Evolutionary conservation across 1,140 invertebrate genomes (phyloP).

Genomic region (Zaprionus africanus): DNA sequence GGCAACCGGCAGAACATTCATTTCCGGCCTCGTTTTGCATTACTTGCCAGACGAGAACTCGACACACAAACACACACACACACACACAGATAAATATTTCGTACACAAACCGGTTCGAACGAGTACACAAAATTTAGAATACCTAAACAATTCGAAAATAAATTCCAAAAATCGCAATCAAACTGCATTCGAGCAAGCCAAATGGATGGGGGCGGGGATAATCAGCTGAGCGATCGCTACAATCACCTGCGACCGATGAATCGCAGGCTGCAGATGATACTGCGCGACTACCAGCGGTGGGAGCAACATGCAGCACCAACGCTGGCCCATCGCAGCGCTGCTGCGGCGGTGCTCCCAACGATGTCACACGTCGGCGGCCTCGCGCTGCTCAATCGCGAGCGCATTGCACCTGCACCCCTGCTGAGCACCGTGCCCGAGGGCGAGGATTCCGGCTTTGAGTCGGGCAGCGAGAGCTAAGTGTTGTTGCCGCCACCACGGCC

Average conservation of each 20-base stretch:
- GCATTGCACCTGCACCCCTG: too few relatives aligned
- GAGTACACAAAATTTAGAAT: constrained; percentile 14
- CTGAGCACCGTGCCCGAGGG: constrained; percentile 16
- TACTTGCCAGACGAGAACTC: constrained; percentile 31
- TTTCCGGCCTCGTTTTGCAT: constrained; percentile 50
- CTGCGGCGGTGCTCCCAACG: not conserved
- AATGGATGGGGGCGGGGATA: constrained; percentile 70
- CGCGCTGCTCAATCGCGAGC: not conserved
- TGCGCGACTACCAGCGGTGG: constrained; percentile 5
- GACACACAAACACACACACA: not conserved
- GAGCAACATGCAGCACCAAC: constrained; percentile 2
- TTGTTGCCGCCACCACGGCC: constrained; percentile 6
- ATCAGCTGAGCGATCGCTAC: constrained; percentile 35
- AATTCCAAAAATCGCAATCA: not conserved
- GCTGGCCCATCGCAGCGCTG: not conserved
- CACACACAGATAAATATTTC: not conserved
- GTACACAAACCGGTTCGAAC: not conserved
- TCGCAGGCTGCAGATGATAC: constrained; percentile 20
- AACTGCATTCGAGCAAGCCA: not conserved
- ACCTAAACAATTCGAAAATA: not conserved
- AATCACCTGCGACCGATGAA: constrained; percentile 22
- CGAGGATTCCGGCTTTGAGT: constrained; percentile 64
- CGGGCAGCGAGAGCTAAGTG: constrained; percentile 51
- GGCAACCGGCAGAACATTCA: constrained; percentile 20
- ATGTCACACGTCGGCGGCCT: not conserved